phyloP scores from a whole-genome alignment of 1,140 invertebrate genomes.

The Halictus rubicundus region DNA sequence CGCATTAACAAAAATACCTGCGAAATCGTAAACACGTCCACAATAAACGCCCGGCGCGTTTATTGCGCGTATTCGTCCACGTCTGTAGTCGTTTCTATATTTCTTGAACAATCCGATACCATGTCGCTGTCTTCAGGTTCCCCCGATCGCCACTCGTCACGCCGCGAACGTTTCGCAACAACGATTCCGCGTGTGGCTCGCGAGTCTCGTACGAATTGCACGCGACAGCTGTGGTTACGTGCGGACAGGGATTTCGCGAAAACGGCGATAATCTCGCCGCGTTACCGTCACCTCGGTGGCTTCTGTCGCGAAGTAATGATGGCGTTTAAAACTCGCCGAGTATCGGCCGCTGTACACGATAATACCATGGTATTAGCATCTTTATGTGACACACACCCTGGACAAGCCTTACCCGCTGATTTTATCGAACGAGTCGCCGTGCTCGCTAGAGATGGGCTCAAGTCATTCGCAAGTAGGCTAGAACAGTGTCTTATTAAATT shows the following conservation, averaged over 20 bases:
- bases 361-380: constrained; percentile 65
- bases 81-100: too few species aligned
- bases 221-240: constrained; percentile 41
- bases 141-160: background rate
- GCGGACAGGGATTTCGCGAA: constrained; percentile 46
- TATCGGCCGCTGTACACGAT: constrained; percentile 58
- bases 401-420: constrained; percentile 23
- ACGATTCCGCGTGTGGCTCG: constrained; percentile 22
- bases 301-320: constrained; percentile 63
- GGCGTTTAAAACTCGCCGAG: constrained; percentile 62
- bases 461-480: too few species aligned
- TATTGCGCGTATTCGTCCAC: too few species aligned
- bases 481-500: too few species aligned
- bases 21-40: too few species aligned
- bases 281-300: constrained; percentile 47
- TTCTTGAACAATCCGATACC: background rate
- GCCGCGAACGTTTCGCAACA: background rate
- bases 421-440: constrained; percentile 43
- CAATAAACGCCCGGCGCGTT: too few species aligned
- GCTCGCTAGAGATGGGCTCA: too few species aligned
- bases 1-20: too few species aligned
- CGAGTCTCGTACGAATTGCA: constrained; percentile 20
- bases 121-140: background rate
- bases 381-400: constrained; percentile 55
- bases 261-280: constrained; percentile 58